Conservation (phyloP, 2,113 vertebrate genomes). For the Scolopax mira region DNA sequence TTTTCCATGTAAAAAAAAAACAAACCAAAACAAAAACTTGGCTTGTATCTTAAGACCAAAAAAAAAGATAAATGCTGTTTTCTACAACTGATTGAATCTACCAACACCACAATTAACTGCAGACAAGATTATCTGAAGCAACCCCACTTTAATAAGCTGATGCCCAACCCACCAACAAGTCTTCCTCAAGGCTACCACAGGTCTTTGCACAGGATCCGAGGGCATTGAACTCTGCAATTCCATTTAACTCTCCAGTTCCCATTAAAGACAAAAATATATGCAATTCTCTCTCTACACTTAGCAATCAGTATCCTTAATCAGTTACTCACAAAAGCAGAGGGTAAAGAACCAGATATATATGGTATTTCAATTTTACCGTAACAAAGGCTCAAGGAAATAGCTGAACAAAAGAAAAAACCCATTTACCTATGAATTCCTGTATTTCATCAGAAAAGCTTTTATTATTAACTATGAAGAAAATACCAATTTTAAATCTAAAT, state of each 20-base stretch:
- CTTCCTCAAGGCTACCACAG: neutral
- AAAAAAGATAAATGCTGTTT: neutral
- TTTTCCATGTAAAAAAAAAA: neutral
- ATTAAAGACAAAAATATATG: neutral
- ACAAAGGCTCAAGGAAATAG: neutral
- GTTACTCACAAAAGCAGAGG: neutral
- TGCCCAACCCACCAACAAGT: rapidly evolving
- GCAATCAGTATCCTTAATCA: neutral
- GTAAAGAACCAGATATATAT: neutral
- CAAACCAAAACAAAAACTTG: neutral
- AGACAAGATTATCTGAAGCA: neutral
- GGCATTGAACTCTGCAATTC: neutral
- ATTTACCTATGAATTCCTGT: neutral
- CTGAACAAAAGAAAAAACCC: neutral
- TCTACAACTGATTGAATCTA: neutral
- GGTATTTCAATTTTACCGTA: neutral
- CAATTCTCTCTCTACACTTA: neutral
- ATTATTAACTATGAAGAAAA: neutral
- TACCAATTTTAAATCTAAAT: neutral
- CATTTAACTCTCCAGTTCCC: neutral
- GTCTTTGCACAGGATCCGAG: neutral
- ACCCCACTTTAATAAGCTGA: neutral
- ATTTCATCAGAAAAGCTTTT: neutral
- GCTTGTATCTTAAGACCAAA: neutral
- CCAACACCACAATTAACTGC: neutral